A percentile compares a stretch with the other conserved stretches of the same genome.
phyloP scores from a whole-genome alignment of 2,113 vertebrate genomes.

The Acanthochromis polyacanthus region DNA sequence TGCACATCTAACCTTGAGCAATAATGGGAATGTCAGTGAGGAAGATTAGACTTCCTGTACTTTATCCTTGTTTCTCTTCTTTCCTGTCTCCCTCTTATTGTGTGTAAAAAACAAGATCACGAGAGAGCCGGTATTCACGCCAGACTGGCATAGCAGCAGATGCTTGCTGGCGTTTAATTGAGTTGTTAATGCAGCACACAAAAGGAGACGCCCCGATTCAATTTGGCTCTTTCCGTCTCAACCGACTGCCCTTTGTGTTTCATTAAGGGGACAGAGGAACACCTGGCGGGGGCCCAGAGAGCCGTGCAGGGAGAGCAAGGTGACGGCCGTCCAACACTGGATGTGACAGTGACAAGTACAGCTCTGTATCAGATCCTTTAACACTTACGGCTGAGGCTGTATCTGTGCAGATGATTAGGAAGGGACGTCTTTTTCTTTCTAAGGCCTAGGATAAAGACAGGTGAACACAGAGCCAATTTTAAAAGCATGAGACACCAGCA shows the following conservation, averaged over 20 bases:
- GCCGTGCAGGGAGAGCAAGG: conserved; percentile 20
- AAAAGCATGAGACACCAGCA: too few relatives aligned
- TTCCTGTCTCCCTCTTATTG: conserved; percentile 13
- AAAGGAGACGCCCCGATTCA: conserved; percentile 72
- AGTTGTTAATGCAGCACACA: conserved; percentile 83
- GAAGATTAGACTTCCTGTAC: conserved; percentile 29
- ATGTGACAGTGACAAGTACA: conserved; percentile 56
- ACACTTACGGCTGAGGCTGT: not conserved
- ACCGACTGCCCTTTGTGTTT: conserved; percentile 73
- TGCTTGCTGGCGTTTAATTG: conserved; percentile 83
- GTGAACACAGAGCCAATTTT: too few relatives aligned
- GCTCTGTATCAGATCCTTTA: conserved; percentile 17
- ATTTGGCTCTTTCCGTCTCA: conserved; percentile 65
- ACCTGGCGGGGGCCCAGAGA: conserved; percentile 75
- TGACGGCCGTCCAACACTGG: conserved; percentile 42
- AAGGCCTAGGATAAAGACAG: not conserved
- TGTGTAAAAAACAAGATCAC: conserved; percentile 19
- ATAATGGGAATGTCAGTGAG: conserved; percentile 39
- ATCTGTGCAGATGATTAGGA: not conserved
- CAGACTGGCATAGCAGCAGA: conserved; percentile 76
- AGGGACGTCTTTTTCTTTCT: not conserved
- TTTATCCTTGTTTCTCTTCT: not conserved
- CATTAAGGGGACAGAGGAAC: conserved; percentile 59
- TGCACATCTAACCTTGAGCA: conserved; percentile 18
- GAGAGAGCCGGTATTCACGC: conserved; percentile 42